These are phyloP conservation scores for Laodelphax striatellus DNA, from an alignment of 1,140 invertebrate genomes.

Conservation along the genomic window DNA sequence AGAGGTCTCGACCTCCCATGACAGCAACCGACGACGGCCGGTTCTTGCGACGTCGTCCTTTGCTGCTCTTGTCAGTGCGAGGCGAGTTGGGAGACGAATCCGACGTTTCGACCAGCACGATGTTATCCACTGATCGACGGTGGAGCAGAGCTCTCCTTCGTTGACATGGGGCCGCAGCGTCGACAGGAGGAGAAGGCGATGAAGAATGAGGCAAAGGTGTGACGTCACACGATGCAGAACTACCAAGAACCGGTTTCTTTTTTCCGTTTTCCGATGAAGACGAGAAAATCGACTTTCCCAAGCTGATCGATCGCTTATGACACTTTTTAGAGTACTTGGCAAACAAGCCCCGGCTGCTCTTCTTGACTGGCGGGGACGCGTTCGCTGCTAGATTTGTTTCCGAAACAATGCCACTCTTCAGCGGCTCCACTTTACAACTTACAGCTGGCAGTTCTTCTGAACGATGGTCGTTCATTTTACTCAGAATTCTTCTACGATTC, in stretches of 20 bases:
- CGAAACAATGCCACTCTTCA: neutral
- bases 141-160: slow-evolving; percentile 12
- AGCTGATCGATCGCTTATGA: slow-evolving; percentile 20
- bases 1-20: slow-evolving; percentile 2
- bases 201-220: neutral
- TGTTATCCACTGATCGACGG: slow-evolving; percentile 22
- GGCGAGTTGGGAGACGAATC: slow-evolving; percentile 17
- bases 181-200: slow-evolving; percentile 5
- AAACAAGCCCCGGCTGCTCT: slow-evolving; percentile 4
- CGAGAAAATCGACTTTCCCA: slow-evolving; percentile 14
- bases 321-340: slow-evolving; percentile 7
- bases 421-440: slow-evolving; percentile 18
- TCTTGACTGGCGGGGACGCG: neutral
- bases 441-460: slow-evolving; percentile 27
- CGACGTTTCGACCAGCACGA: slow-evolving; percentile 19
- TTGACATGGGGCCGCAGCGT: slow-evolving; percentile 1
- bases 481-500: slow-evolving; percentile 10
- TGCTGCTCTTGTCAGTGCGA: slow-evolving; percentile 7
- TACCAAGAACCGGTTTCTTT: slow-evolving; percentile 4
- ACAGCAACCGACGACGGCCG: slow-evolving; percentile 18
- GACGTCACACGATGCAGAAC: slow-evolving; percentile 6
- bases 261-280: slow-evolving; percentile 1
- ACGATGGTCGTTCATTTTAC: slow-evolving; percentile 12
- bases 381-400: slow-evolving; percentile 6
- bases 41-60: slow-evolving; percentile 11